Base-by-base conservation (phyloP, 2,888 invertebrate species). In the Drosophila prostipennis region DNA sequence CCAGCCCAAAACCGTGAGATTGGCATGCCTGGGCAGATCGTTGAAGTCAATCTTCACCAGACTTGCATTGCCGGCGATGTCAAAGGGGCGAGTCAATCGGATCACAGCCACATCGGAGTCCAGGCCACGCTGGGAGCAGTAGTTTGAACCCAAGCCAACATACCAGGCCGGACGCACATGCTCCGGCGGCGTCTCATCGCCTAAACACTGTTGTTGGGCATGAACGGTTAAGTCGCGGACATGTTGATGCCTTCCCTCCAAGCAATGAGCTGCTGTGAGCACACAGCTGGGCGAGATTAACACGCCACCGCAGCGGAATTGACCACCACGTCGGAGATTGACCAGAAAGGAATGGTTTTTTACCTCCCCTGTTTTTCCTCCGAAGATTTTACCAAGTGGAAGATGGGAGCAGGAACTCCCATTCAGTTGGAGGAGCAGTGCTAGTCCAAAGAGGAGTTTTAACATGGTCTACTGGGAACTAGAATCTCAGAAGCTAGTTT, bases 221-320 rank as follows among this genome's bases (percentile, higher is more conserved):
- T 69, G 57, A 1, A 84, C 54, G n/a, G 10, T 63, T 2, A 86
- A 16, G 14, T 87, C 68, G 0, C 58, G 10, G 11, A 74, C 43
- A 0, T 74, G 4, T 0, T 49, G 16, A 2, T 56, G n/a, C 3
- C 55, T 32, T 1, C 42, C n/a, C 29, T 74, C 49, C 51, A 87
- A 26, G 2, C 87, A 87, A n/a, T 85, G 85, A 8, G 87, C 87
- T 0, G 85, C 87, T 0, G 85, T 85, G 3, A 85, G 60, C 2
- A 87, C 87, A 54, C 84, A 85, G 14, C 34, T 71, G 6, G 77
- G 69, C 13, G 85, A 69, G 45, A 85, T 78, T 8, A 85, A 46
- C 1, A 57, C 40, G 2, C 85, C 85, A 16, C 73, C 79, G 39
- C 85, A 87, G 1, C 6, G 42, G 19, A 79, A 84, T 0, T 0